phyloP scores from a whole-genome alignment of 1,140 invertebrate species.

The Cotesia vestalis region DNA sequence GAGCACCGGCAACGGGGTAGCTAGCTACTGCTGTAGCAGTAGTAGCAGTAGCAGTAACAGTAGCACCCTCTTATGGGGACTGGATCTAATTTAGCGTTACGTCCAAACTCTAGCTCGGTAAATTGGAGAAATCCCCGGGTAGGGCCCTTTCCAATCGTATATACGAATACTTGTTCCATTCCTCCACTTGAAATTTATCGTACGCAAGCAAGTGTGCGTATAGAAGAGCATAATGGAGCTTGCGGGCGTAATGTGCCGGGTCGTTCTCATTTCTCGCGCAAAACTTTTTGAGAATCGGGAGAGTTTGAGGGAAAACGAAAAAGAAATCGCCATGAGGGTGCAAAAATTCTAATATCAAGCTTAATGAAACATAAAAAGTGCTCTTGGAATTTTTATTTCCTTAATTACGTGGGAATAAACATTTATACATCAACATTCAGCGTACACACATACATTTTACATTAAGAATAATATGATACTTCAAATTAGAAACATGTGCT shows the following conservation, averaged over 20 bases:
- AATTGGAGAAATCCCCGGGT: constrained; percentile 35
- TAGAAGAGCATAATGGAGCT: constrained; percentile 17
- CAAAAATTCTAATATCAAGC: constrained; percentile 2
- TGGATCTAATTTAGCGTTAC: constrained; percentile 40
- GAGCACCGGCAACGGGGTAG: not conserved
- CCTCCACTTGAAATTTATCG: constrained; percentile 38
- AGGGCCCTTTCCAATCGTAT: constrained; percentile 23
- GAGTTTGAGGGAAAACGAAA: not conserved
- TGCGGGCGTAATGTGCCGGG: constrained; percentile 16
- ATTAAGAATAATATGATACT: no score
- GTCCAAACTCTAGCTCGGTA: constrained; percentile 34
- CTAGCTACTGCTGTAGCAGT: no score
- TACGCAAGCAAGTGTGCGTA: constrained; percentile 33
- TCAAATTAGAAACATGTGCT: no score
- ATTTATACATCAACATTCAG: not conserved
- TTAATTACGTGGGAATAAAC: not conserved
- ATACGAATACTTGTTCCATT: constrained; percentile 21
- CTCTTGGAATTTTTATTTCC: not conserved
- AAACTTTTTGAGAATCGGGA: constrained; percentile 18
- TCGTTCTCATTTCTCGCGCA: constrained; percentile 30
- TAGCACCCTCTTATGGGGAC: constrained; percentile 33
- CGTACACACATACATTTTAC: no score
- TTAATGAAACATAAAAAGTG: constrained; percentile 1
- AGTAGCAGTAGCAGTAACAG: not conserved
- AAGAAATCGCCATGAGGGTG: constrained; percentile 9